Percentiles rank a stretch among this genome's conserved stretches.
phyloP scores from a whole-genome alignment of 2,888 invertebrate species.

The Sarcophaga rosellei region DNA sequence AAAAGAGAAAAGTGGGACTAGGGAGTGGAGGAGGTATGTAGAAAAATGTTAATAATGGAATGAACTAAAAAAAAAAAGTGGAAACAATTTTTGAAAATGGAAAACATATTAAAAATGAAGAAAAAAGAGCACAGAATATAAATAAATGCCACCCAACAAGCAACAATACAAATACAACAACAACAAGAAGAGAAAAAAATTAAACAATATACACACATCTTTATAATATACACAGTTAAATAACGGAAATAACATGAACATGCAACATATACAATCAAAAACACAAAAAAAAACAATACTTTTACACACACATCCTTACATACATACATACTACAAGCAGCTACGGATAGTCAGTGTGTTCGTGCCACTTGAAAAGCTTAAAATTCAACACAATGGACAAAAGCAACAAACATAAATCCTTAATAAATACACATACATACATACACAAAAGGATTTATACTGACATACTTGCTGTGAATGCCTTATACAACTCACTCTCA shows the following conservation, averaged over 20 bases:
- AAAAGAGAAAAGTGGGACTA: not conserved
- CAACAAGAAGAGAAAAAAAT: slow-evolving; percentile 45
- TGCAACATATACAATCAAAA: slow-evolving; percentile 34
- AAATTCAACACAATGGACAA: slow-evolving; percentile 66
- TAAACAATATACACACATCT: slow-evolving; percentile 18
- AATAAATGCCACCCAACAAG: slow-evolving; percentile 71
- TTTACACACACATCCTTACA: not conserved
- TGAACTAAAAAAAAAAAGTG: slow-evolving; percentile 72
- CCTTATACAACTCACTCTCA: slow-evolving; percentile 55
- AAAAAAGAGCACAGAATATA: slow-evolving; percentile 38
- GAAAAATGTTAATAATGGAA: slow-evolving; percentile 62
- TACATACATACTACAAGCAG: not conserved
- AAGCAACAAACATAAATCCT: slow-evolving; percentile 61
- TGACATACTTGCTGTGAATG: not conserved
- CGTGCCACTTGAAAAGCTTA: slow-evolving; percentile 48
- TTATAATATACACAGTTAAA: not conserved
- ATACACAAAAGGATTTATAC: slow-evolving; percentile 69
- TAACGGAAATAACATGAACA: slow-evolving; percentile 42
- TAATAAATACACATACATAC: slow-evolving; percentile 70
- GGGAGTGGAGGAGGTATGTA: slow-evolving; percentile 4
- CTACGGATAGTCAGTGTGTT: slow-evolving; percentile 24
- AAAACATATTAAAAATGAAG: slow-evolving; percentile 15
- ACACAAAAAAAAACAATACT: no score
- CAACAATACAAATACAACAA: not conserved
- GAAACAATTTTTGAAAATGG: slow-evolving; percentile 2